phyloP scores from a whole-genome alignment of 2,888 invertebrate genomes.

The Trypoxylon attenuatum region DNA sequence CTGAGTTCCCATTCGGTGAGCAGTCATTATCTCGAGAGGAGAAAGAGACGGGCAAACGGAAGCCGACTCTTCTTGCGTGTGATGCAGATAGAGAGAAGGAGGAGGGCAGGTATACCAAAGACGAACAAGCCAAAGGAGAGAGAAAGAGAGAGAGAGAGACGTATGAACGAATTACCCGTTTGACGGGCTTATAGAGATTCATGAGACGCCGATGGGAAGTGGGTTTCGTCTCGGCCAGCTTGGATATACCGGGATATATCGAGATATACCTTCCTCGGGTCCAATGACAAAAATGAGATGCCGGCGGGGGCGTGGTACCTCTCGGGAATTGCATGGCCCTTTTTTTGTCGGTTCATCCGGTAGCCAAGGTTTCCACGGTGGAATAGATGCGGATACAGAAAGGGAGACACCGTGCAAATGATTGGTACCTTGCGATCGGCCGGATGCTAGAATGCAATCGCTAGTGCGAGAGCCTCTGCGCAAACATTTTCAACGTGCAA shows the following conservation, averaged over 20 bases:
- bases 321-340: conserved; percentile 5
- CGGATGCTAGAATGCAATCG: no score
- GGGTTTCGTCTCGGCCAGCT: conserved; percentile 49
- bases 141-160: conserved; percentile 38
- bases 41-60: background rate
- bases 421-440: background rate
- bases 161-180: conserved; percentile 68
- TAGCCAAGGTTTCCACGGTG: conserved; percentile 1
- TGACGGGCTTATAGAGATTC: conserved; percentile 70
- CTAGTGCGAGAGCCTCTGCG: background rate
- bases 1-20: background rate
- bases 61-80: conserved; percentile 9
- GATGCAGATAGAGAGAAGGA: conserved; percentile 10
- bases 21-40: background rate
- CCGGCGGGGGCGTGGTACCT: conserved; percentile 51
- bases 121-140: conserved; percentile 15
- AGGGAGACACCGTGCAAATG: no score
- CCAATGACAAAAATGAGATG: conserved; percentile 47
- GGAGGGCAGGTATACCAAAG: conserved; percentile 29
- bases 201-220: conserved; percentile 59
- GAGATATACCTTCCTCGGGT: conserved; percentile 29
- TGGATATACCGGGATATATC: no score
- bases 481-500: conserved; percentile 1
- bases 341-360: background rate
- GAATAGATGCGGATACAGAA: background rate